phyloP scores from a whole-genome alignment of 2,113 vertebrate species.

The Cervus canadensis region DNA sequence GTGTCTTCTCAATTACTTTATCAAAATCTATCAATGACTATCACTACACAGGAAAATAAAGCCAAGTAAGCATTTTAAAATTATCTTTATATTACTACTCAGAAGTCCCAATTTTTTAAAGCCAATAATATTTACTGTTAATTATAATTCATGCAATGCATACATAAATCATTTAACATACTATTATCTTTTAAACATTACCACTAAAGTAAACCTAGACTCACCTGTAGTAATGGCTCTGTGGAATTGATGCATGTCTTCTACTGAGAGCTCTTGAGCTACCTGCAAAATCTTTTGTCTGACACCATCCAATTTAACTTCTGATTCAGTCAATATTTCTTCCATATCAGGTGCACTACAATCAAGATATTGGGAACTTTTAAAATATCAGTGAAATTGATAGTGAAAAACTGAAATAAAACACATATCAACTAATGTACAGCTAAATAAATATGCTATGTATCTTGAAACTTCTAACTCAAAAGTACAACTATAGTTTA shows the following conservation, averaged over 20 bases:
- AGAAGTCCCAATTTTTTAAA: neutral
- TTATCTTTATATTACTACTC: neutral
- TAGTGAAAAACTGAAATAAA: neutral
- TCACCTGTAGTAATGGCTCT: slow-evolving; percentile 93
- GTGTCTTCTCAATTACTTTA: neutral
- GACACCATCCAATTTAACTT: slow-evolving; percentile 89
- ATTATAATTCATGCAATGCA: neutral
- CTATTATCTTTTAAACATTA: too few relatives aligned
- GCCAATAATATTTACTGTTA: neutral
- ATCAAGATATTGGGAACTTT: slow-evolving; percentile 42
- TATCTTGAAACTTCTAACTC: neutral
- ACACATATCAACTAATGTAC: neutral
- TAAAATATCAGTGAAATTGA: neutral
- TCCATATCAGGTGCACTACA: slow-evolving; percentile 88
- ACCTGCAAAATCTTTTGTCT: slow-evolving; percentile 92
- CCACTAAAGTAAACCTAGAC: neutral
- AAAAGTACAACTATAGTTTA: neutral
- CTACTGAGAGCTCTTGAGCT: slow-evolving; percentile 92
- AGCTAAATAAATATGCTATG: neutral
- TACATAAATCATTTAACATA: neutral
- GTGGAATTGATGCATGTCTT: slow-evolving; percentile 95
- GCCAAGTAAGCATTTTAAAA: neutral
- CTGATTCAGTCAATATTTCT: slow-evolving; percentile 91
- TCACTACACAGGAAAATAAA: slow-evolving; percentile 9
- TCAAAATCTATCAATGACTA: neutral